Base-by-base conservation (phyloP, 2,113 vertebrate species). In the Synodontis membranacea region DNA sequence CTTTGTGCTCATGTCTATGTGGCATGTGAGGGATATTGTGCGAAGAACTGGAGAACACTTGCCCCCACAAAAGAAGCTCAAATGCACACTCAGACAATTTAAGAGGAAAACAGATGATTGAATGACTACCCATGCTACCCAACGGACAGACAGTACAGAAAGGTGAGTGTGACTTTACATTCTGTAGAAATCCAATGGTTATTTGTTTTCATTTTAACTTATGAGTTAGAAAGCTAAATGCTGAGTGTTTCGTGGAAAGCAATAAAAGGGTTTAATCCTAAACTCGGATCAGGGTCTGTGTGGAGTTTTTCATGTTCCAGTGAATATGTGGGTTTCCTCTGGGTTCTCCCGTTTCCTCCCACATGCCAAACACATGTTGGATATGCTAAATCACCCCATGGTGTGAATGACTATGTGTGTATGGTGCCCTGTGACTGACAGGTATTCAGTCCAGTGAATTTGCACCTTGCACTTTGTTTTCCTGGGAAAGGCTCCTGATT, bases 1-100 rank as follows among this genome's bases (percentile, higher is more conserved):
- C 70, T 94, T 64, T 92, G 92, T 58, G 42, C 92, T 66, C 94
- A 93, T 52, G 54, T 95, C 84, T 95, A 93, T 86, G 87, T 95
- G 90, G 92, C 94, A 78, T 89, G 85, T 1, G 60, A 70, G 2
- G 88, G 90, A 89, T 42, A 42, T 76, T 83, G 78, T 39, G 4
- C 87, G 52, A 88, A 68, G 58, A 68, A 9, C 58, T 56, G 83
- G 83, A 64, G 31, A 28, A 62, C 48, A 50, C 19, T 50, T n/a
- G 1, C 83, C 50, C 64, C 89, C 19, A 83, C 37, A 39, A 90
- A 79, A 87, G 85, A 0, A 46, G 86, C 88, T 56, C 75, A 84
- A 48, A 89, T 44, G 15, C 56, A 83, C 37, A 19, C 81, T 72
- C 91, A 90, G 52, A 85, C 89, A 34, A 86, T 87, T 9, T 54